Percentiles rank a stretch among this genome's conserved stretches.
These are phyloP conservation scores for Rattus norvegicus DNA, from an alignment of 2,113 vertebrate genomes.

Conservation along the genomic window GRCr8 NC_086032.1:107940501-107941000, in stretches of 20 bases:
- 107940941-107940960: not conserved
- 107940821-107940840: not conserved
- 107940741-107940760: not conserved
- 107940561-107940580: slow-evolving; percentile 2
- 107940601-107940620: not conserved
- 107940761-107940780: not conserved
- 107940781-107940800: not conserved
- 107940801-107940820: not conserved
- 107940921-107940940: not conserved
- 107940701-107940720: not conserved
- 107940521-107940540: not conserved
- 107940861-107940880: not conserved
- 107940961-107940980: not conserved
- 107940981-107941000: slow-evolving; percentile 11
- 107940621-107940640: slow-evolving; percentile 12
- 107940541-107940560: not conserved
- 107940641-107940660: not conserved
- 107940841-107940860: not conserved
- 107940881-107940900: not conserved
- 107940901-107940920: not conserved
- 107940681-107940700: not conserved
- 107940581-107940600: not conserved
- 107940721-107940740: not conserved
- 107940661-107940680: not conserved
- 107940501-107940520: not conserved